These are phyloP conservation scores for Thalassophryne amazonica DNA, from an alignment of 2,797 vertebrate genomes.

Conservation along the genomic window DNA sequence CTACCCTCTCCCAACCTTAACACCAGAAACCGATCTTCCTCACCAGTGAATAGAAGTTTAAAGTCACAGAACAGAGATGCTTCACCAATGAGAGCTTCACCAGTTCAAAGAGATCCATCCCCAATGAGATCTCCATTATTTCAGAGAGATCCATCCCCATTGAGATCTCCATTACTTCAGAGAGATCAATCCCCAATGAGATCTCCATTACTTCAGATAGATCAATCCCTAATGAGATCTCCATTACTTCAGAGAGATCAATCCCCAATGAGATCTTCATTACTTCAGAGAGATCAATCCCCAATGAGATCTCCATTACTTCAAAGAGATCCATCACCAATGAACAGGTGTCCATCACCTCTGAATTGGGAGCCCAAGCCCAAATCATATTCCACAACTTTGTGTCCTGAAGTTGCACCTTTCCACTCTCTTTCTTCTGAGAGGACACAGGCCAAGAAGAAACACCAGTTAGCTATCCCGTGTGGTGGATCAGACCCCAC, in stretches of 20 bases:
- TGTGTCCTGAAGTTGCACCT: background rate
- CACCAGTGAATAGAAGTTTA: too few relatives aligned
- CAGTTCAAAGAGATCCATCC: background rate
- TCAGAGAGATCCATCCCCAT: background rate
- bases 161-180: background rate
- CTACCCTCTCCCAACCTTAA: background rate
- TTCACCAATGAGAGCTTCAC: conserved; percentile 6
- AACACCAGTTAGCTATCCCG: conserved; percentile 1
- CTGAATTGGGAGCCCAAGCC: conserved; percentile 33
- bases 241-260: background rate
- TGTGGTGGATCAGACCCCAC: background rate
- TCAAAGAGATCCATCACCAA: background rate
- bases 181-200: background rate
- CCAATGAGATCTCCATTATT: too few relatives aligned
- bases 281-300: background rate
- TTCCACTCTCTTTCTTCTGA: conserved; percentile 1
- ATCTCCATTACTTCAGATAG: background rate
- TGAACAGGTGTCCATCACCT: background rate
- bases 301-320: background rate
- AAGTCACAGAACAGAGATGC: too few relatives aligned
- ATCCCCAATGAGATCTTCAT: background rate
- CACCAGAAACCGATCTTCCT: conserved; percentile 21
- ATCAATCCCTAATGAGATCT: background rate
- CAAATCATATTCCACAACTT: conserved; percentile 8
- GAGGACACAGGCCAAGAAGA: conserved; percentile 12